Evolutionary conservation across 1,140 invertebrate species (phyloP).

Genomic region (Spodoptera frugiperda): DNA sequence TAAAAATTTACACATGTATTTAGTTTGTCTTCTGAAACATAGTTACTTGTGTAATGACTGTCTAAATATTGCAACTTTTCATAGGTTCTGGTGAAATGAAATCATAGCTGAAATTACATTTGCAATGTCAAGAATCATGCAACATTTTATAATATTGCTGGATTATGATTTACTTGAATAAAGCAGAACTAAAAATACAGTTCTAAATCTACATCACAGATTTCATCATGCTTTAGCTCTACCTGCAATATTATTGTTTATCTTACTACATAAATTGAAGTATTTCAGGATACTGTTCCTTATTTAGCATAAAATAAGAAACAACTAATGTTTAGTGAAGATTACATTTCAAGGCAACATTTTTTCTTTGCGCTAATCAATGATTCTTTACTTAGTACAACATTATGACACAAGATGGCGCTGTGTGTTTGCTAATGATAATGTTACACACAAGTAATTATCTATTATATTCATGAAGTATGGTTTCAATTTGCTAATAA

Average conservation of each 20-base stretch:
- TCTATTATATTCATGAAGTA: slow-evolving; percentile 5
- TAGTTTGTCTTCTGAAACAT: too few relatives aligned
- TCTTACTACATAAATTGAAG: background rate
- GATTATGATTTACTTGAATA: background rate
- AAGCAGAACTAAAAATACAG: background rate
- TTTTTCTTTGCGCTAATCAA: slow-evolving; percentile 43
- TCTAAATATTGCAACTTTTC: too few relatives aligned
- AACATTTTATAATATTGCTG: slow-evolving; percentile 15
- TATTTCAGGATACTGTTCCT: background rate
- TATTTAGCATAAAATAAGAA: background rate
- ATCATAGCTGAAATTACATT: background rate
- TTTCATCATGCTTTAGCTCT: background rate
- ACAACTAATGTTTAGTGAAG: slow-evolving; percentile 7
- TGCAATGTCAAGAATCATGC: slow-evolving; percentile 23
- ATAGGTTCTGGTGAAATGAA: background rate
- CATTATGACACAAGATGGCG: slow-evolving; percentile 56
- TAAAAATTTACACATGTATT: too few relatives aligned
- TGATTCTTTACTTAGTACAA: slow-evolving; percentile 44
- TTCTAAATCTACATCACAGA: background rate
- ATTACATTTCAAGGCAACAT: slow-evolving; percentile 40
- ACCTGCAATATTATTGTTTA: background rate
- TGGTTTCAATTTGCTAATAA: slow-evolving; percentile 16
- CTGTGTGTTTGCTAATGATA: slow-evolving; percentile 48
- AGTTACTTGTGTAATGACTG: too few relatives aligned
- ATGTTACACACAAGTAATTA: slow-evolving; percentile 32